phyloP scores from a whole-genome alignment of 2,888 invertebrate genomes.

The Sarcophaga subvicina region DNA sequence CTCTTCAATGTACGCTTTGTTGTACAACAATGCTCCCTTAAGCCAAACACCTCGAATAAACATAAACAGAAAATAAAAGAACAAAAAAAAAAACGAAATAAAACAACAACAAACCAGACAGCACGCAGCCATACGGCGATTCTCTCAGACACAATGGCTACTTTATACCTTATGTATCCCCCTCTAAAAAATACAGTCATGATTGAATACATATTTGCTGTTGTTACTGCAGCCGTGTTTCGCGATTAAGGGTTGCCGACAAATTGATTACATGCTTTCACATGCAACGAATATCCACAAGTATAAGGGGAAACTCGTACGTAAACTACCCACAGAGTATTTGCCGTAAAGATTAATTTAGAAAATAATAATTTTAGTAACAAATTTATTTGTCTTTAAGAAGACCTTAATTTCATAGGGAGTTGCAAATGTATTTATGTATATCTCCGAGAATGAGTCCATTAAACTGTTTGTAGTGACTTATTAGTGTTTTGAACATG shows the following conservation, averaged over 20 bases:
- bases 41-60: constrained; percentile 34
- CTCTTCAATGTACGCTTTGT: constrained; percentile 41
- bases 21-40: constrained; percentile 47
- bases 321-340: neutral
- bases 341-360: too few relatives aligned
- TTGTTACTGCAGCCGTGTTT: neutral
- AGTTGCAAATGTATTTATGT: too few relatives aligned
- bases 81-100: neutral
- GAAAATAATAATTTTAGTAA: too few relatives aligned
- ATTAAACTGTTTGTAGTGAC: too few relatives aligned
- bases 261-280: neutral
- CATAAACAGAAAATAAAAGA: constrained; percentile 9
- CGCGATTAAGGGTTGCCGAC: constrained; percentile 71
- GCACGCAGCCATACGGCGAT: constrained; percentile 49
- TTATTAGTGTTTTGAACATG: too few relatives aligned
- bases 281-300: neutral
- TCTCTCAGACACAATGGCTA: constrained; percentile 62
- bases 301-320: neutral
- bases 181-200: neutral
- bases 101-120: constrained; percentile 42
- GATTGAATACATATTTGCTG: neutral
- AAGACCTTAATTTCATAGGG: too few relatives aligned
- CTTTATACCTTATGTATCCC: constrained; percentile 33
- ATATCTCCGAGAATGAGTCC: too few relatives aligned
- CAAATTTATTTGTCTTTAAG: too few relatives aligned